phyloP scores from a whole-genome alignment of 2,797 vertebrate species.

The Lagothrix lagotricha region DNA sequence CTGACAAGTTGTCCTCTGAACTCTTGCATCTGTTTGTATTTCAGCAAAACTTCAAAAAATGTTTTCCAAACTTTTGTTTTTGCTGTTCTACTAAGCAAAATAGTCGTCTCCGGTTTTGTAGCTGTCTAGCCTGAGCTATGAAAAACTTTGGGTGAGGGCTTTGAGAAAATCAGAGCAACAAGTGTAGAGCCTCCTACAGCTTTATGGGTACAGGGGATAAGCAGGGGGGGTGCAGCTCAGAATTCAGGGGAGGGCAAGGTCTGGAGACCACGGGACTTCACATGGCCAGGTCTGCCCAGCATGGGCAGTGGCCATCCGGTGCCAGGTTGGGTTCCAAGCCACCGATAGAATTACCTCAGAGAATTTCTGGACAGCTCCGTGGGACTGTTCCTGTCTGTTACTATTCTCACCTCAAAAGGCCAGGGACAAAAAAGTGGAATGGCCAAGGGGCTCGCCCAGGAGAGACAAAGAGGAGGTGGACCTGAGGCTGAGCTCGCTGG shows the following conservation, averaged over 20 bases:
- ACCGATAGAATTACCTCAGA: accelerated
- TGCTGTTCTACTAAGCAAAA: not conserved
- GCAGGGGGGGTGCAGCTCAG: not conserved
- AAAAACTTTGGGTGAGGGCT: not conserved
- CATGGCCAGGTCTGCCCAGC: accelerated
- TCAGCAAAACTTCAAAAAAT: not conserved
- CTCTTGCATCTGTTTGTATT: not conserved
- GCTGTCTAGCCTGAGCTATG: not conserved
- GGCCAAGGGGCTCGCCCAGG: accelerated
- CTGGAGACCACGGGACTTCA: not conserved
- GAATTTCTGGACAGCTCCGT: no score
- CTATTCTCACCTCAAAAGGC: not conserved
- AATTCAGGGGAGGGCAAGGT: not conserved
- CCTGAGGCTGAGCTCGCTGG: accelerated
- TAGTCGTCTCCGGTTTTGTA: not conserved
- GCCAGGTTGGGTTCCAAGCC: not conserved
- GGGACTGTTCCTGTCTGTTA: not conserved
- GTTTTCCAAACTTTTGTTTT: not conserved
- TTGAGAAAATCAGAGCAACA: not conserved
- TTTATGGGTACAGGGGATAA: not conserved
- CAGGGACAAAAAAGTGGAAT: no score
- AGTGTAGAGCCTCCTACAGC: not conserved
- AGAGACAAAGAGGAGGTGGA: not conserved
- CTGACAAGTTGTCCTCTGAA: not conserved
- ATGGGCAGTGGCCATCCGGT: not conserved